A percentile compares a stretch with the other conserved stretches of the same genome.
Evolutionary conservation across 2,797 vertebrate species (phyloP).

Genomic region (Alcedo quadribrachys): DNA sequence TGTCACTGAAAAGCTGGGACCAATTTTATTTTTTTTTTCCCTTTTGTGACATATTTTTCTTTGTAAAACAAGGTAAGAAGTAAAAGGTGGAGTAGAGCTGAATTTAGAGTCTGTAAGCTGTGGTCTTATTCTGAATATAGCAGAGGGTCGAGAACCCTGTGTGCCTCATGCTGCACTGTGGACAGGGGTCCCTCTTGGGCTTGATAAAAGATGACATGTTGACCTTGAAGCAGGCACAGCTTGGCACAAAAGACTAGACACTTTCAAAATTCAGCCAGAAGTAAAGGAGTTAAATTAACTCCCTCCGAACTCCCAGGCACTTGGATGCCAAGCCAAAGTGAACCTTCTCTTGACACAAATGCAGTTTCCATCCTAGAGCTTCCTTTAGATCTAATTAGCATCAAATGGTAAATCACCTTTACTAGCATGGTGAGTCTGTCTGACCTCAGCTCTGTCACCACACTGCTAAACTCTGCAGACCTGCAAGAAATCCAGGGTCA

Average conservation of each 20-base stretch:
- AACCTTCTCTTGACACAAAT: background rate
- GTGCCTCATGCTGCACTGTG: background rate
- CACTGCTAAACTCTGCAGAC: background rate
- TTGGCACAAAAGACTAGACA: background rate
- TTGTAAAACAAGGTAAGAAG: background rate
- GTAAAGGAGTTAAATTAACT: background rate
- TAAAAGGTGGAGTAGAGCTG: background rate
- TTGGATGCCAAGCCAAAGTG: accelerated
- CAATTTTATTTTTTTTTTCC: background rate
- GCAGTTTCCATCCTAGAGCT: background rate
- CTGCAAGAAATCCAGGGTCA: background rate
- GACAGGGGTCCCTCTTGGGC: background rate
- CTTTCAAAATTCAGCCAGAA: background rate
- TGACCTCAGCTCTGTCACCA: background rate
- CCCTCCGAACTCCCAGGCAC: background rate
- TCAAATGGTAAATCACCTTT: background rate
- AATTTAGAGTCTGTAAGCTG: background rate
- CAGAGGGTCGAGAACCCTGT: background rate
- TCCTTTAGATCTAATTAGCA: background rate
- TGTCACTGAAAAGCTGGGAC: background rate
- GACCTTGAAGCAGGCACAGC: background rate
- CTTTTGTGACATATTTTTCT: background rate
- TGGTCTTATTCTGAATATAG: background rate
- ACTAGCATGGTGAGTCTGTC: background rate
- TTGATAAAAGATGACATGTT: background rate